Evolutionary conservation across 2,888 invertebrate species (phyloP), one percentile per base, ranked within the genome.

Genomic region (Mycalesis mineus): DNA sequence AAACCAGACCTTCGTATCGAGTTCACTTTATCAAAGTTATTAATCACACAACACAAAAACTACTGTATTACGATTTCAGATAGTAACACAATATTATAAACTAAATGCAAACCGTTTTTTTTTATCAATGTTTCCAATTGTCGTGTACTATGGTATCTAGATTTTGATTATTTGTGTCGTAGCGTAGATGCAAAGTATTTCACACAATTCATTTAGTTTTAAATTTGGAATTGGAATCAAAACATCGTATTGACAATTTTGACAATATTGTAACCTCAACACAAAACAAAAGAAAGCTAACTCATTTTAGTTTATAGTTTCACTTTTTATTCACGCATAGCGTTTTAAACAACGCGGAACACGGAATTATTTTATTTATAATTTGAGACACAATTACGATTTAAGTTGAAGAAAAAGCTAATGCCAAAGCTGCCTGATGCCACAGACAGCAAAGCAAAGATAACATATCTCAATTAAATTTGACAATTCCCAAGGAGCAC

Each of bases 221-320:
- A 50, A 53, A 50, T 50, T 58, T 28, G 13, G 61, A 58, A 51
- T 53, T 58, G 36, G 33, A 47, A 49, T 58, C 61, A 61, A 61
- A 61, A 58, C 57, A 61, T 48, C 41, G 42, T 28, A 49, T 48
- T 58, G 55, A 55, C 61, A 52, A 58, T 53, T 58, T 58, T 58
- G 58, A 58, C 61, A 61, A 33, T 36, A 3, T 29, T 39, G 33
- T 57, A 41, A 33, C 31, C 58, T 56, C 55, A 56, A 13, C 8
- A 13, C 22, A 22, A 49, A 28, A 49, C 22, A 49, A 49, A 28
- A 9, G 8, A 7, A 36, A 22, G 11, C 6, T 41, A 17, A 8
- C 5, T 15, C 15, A 17, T 9, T 8, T 22, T 22, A 37, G 22
- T 13, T 49, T 28, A 9, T 9, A 9, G 11, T 37, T 22, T 37